Evolutionary conservation across 2,113 vertebrate species (phyloP).

Genomic region (Rhagologus leucostigma): DNA sequence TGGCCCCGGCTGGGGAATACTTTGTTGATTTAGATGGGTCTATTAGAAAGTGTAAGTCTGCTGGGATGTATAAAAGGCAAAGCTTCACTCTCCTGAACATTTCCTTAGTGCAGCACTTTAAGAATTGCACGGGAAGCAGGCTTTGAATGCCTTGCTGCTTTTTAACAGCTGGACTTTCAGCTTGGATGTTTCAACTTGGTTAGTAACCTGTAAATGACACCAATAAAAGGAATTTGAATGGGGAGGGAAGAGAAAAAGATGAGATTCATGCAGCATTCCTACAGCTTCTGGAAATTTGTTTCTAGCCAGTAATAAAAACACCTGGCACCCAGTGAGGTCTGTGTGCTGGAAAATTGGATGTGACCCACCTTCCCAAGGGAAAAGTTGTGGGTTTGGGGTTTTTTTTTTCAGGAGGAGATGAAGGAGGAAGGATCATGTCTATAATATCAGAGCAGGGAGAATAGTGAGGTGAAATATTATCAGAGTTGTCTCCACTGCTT

Average conservation of each 20-base stretch:
- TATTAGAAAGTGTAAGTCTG: slow-evolving; percentile 54
- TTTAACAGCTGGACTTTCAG: slow-evolving; percentile 60
- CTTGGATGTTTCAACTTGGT: slow-evolving; percentile 60
- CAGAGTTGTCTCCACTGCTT: not conserved
- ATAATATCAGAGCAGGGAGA: not conserved
- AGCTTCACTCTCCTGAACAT: slow-evolving; percentile 40
- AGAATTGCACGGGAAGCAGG: slow-evolving; percentile 25
- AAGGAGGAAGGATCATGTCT: not conserved
- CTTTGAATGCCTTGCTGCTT: slow-evolving; percentile 40
- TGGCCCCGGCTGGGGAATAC: slow-evolving; percentile 45
- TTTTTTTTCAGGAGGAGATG: fast-evolving
- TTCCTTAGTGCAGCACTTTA: slow-evolving; percentile 59
- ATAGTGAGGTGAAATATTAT: not conserved
- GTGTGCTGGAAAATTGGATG: not conserved
- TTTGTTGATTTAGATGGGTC: slow-evolving; percentile 64
- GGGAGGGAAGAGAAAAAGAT: not conserved
- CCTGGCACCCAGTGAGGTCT: not conserved
- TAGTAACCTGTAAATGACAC: slow-evolving; percentile 67
- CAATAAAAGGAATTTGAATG: slow-evolving; percentile 22
- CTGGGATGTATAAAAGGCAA: slow-evolving; percentile 57
- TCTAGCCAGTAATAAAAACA: not conserved
- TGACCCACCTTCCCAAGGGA: not conserved
- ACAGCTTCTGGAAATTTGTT: not conserved
- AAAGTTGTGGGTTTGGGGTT: not conserved
- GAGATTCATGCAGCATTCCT: not conserved